These are phyloP conservation scores for Whitmania pigra DNA, from an alignment of 1,140 invertebrate species.

Conservation along the genomic window DNA sequence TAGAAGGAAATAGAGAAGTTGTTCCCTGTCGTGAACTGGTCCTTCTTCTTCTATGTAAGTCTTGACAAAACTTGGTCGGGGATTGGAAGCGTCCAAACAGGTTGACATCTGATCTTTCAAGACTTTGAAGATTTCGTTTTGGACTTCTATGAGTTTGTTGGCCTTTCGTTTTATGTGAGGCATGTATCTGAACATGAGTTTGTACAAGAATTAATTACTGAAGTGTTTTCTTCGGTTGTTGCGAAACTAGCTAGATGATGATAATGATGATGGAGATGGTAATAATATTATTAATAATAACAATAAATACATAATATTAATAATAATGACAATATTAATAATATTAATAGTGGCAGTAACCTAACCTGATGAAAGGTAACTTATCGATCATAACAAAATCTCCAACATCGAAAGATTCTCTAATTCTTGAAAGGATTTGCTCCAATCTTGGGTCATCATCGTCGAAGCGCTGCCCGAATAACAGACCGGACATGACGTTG, in stretches of 20 bases:
- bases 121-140: conserved; percentile 7
- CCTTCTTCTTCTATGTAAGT: conserved; percentile 7
- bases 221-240: too few relatives aligned
- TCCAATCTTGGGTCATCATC: background rate
- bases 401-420: background rate
- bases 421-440: background rate
- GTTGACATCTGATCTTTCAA: background rate
- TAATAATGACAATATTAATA: too few relatives aligned
- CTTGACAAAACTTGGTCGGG: background rate
- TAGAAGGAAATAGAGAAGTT: background rate
- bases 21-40: background rate
- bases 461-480: background rate
- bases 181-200: too few relatives aligned
- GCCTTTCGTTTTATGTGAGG: background rate
- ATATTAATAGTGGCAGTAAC: too few relatives aligned
- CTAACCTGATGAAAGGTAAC: background rate
- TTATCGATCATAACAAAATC: background rate
- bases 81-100: background rate
- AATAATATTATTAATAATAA: too few relatives aligned
- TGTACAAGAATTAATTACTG: too few relatives aligned
- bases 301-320: too few relatives aligned
- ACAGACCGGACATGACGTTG: background rate
- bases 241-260: too few relatives aligned
- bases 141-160: background rate
- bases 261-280: too few relatives aligned